Conservation (phyloP, 1,140 invertebrate species). For the Drosophila murphyi region DNA sequence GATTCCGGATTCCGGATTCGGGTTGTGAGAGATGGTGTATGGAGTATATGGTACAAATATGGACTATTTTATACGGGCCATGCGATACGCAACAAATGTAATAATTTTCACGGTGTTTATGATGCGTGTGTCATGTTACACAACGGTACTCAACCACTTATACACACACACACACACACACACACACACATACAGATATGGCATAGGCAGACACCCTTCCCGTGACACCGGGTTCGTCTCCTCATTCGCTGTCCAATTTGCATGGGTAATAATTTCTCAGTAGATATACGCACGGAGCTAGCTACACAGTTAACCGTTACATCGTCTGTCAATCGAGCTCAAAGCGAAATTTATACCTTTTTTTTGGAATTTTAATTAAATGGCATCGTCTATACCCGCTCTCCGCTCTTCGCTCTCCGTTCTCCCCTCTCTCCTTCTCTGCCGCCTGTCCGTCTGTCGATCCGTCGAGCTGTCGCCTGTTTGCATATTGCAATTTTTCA, state of each 20-base stretch:
- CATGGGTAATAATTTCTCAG: constrained; percentile 81
- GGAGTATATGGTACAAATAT: constrained; percentile 35
- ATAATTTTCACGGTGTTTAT: constrained; percentile 66
- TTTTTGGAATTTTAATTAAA: constrained; percentile 79
- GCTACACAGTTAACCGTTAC: constrained; percentile 60
- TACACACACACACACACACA: constrained; percentile 15
- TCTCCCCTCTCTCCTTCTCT: background rate
- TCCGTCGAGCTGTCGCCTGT: constrained; percentile 33
- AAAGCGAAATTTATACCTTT: constrained; percentile 77
- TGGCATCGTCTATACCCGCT: constrained; percentile 52
- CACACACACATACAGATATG: constrained; percentile 6
- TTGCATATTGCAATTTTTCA: constrained; percentile 75
- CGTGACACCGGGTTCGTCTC: constrained; percentile 6
- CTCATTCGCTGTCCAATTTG: constrained; percentile 65
- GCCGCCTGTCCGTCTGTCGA: background rate
- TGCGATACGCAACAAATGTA: constrained; percentile 47
- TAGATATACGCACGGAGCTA: constrained; percentile 14
- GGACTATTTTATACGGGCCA: constrained; percentile 39
- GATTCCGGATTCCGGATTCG: background rate
- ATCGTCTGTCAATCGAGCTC: constrained; percentile 69
- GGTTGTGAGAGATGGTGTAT: background rate
- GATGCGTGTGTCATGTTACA: constrained; percentile 74
- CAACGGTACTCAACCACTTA: constrained; percentile 28
- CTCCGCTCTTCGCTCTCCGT: background rate
- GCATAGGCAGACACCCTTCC: constrained; percentile 23